Base-by-base conservation (phyloP, 1,140 invertebrate genomes). In the Drosophila rhopaloa region DNA sequence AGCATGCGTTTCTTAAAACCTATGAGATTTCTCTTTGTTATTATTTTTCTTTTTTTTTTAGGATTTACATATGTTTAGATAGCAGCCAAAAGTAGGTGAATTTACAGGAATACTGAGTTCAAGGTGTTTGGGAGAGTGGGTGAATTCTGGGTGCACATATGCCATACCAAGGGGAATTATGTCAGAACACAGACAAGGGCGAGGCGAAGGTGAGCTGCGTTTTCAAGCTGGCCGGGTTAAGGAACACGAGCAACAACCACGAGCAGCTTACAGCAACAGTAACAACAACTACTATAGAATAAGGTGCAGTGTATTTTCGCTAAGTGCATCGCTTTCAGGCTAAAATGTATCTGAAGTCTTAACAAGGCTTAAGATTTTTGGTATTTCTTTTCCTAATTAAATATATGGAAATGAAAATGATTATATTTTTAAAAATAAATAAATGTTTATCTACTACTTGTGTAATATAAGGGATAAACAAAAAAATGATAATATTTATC, bases 191-290 rank as follows among this genome's bases (percentile, higher is more conserved):
- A 70, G 67, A 41, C 67, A 50, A 70, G 50, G 57, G 65, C 67
- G 53, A 71, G 65, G 67, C 65, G 66, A 62, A 29, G 32, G 63
- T 70, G 51, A 40, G 67, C 67, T 56, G 65, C 59, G n/a, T 35
- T 67, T 24, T 16, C 24, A 40, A 65, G 37, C 53, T 37, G 55
- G 37, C 27, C 43, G 67, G 63, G 67, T 70, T 71, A 71, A 38
- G 43, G 10, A 68, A 67, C 60, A 67, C 62, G 48, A 68, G 59
- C 78, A 81, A 58, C 62, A 70, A 56, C 46, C 46, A 67, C 73
- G 70, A 60, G 47, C 73, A 77, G 70, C 66, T 78, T 63, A 72
- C 60, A 79, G 46, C 75, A 83, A 76, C 58, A 75, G 35, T 62
- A 60, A 84, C 55, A 70, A 65, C 48, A 71, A 81, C 60, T 66